phyloP scores from a whole-genome alignment of 2,888 invertebrate species.

The Chorisops tibialis region DNA sequence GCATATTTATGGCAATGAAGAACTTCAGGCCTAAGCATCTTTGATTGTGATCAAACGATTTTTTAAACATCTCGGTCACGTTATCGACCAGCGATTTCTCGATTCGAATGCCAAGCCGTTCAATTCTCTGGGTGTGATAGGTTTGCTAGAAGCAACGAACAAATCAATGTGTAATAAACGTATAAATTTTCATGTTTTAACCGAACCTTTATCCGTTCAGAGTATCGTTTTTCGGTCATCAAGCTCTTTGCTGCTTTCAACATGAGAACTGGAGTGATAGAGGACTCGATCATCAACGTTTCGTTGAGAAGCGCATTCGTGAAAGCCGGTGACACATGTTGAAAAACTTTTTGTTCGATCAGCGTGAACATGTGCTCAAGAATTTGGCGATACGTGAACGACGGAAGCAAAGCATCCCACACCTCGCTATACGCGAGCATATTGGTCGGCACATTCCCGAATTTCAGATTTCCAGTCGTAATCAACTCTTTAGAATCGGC shows the following conservation, averaged over 20 bases:
- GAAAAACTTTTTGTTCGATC: conserved; percentile 32
- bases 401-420: conserved; percentile 39
- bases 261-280: conserved; percentile 42
- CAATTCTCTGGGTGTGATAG: conserved; percentile 14
- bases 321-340: conserved; percentile 38
- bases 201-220: conserved; percentile 29
- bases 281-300: conserved; percentile 36
- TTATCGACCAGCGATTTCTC: too few relatives aligned
- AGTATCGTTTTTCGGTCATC: conserved; percentile 20
- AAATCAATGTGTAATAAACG: background rate
- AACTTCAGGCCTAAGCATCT: conserved; percentile 38
- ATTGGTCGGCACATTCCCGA: conserved; percentile 43
- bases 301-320: too few relatives aligned
- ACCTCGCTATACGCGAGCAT: conserved; percentile 36
- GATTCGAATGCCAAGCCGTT: too few relatives aligned
- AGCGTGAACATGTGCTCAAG: conserved; percentile 40
- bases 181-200: background rate
- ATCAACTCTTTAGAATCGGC: conserved; percentile 31
- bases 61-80: too few relatives aligned
- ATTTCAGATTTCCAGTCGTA: conserved; percentile 38
- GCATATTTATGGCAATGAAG: conserved; percentile 46
- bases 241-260: conserved; percentile 37
- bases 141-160: conserved; percentile 10
- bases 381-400: conserved; percentile 41
- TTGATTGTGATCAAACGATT: too few relatives aligned